These are phyloP conservation scores for Leucophora obtusa DNA, from an alignment of 2,888 invertebrate genomes.

Conservation along the genomic window DNA sequence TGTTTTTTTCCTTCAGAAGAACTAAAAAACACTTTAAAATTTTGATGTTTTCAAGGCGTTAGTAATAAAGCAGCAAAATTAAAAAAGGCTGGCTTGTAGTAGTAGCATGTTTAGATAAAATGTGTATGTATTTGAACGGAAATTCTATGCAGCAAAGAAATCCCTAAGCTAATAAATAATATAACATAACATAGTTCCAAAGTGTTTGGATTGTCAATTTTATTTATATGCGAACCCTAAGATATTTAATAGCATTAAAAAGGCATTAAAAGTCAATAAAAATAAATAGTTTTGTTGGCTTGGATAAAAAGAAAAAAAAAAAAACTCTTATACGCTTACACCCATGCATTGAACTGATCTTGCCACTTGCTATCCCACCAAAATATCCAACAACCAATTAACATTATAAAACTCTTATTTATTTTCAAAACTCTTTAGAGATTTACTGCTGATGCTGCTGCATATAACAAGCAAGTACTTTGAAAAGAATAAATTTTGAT, in stretches of 20 bases:
- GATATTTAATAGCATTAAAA: constrained; percentile 22
- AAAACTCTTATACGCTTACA: constrained; percentile 18
- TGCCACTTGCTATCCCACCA: neutral
- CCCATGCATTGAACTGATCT: constrained; percentile 1
- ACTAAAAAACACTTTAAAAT: constrained; percentile 45
- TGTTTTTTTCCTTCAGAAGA: neutral
- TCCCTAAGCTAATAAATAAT: constrained; percentile 62
- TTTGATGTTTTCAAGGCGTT: constrained; percentile 45
- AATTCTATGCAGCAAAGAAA: constrained; percentile 22
- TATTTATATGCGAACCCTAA: constrained; percentile 10
- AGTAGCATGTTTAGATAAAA: constrained; percentile 19
- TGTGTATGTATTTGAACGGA: neutral
- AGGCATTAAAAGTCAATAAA: constrained; percentile 36
- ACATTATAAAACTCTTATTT: constrained; percentile 31
- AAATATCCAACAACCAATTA: constrained; percentile 31
- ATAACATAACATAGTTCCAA: constrained; percentile 52
- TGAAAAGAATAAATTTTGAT: neutral
- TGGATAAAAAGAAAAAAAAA: constrained; percentile 7
- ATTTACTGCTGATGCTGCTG: neutral
- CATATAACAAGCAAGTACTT: constrained; percentile 12
- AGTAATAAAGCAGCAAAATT: constrained; percentile 35
- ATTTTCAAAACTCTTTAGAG: constrained; percentile 47
- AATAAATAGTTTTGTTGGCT: constrained; percentile 42
- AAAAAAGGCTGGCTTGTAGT: constrained; percentile 21
- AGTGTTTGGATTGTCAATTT: constrained; percentile 49